A percentile compares a stretch with the other conserved stretches of the same genome.
phyloP scores from a whole-genome alignment of 2,888 invertebrate species.

The Suillia variegata region DNA sequence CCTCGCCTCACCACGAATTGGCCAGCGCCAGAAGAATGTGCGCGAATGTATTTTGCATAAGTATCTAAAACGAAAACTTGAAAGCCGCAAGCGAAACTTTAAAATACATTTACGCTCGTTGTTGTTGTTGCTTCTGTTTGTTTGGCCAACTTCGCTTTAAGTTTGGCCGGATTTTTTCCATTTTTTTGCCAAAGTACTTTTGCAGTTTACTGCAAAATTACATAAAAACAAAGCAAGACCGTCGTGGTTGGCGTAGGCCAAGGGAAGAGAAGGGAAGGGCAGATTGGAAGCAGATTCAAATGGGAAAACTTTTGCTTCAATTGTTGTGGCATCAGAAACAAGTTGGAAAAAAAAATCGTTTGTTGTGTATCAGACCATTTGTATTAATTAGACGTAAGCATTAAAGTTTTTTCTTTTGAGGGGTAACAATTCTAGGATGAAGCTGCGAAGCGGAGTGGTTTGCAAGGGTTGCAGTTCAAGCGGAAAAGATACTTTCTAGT shows the following conservation, averaged over 20 bases:
- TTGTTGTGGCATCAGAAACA: slow-evolving; percentile 16
- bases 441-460: no score
- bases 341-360: slow-evolving; percentile 27
- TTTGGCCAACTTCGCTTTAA: background rate
- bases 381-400: slow-evolving; percentile 49
- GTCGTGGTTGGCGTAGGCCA: no score
- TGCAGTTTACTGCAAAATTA: slow-evolving; percentile 53
- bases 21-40: no score
- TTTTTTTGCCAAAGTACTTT: slow-evolving; percentile 46
- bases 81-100: background rate
- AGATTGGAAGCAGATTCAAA: slow-evolving; percentile 28
- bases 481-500: no score
- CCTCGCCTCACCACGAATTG: no score
- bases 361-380: slow-evolving; percentile 56
- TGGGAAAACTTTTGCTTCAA: slow-evolving; percentile 33
- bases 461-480: no score
- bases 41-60: background rate
- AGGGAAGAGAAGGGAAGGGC: background rate
- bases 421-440: no score
- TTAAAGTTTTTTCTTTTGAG: background rate
- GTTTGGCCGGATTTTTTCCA: background rate
- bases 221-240: slow-evolving; percentile 44
- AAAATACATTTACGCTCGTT: background rate
- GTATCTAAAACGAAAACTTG: background rate
- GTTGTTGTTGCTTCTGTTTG: background rate